phyloP scores from a whole-genome alignment of 2,888 invertebrate genomes.

The Hydroisotoma schaefferi region DNA sequence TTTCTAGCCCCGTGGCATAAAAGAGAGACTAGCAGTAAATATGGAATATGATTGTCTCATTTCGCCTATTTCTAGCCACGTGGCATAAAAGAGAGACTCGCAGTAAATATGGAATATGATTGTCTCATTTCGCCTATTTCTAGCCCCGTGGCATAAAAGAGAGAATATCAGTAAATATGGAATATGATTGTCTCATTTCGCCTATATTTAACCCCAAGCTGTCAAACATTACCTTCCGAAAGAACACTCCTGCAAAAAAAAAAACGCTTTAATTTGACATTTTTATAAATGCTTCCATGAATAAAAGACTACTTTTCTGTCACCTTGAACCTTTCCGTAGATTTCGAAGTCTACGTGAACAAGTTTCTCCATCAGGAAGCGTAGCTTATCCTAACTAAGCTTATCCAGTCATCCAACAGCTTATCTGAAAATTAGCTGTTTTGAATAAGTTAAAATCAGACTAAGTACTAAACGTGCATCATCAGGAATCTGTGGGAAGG shows the following conservation, averaged over 20 bases:
- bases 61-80: no score
- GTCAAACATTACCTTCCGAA: slow-evolving; percentile 37
- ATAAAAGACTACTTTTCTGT: background rate
- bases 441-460: background rate
- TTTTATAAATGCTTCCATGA: background rate
- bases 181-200: background rate
- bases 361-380: no score
- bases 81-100: no score
- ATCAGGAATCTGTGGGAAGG: no score
- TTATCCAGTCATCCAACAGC: no score
- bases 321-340: slow-evolving; percentile 44
- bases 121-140: background rate
- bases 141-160: background rate
- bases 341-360: slow-evolving; percentile 42
- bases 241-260: slow-evolving; percentile 41
- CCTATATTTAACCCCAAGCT: background rate
- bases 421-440: background rate
- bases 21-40: no score
- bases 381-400: no score
- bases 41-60: no score
- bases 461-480: no score
- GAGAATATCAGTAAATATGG: no score
- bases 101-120: no score
- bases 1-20: no score
- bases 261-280: background rate